Percentiles rank a stretch among this genome's conserved stretches.
Evolutionary conservation across 2,888 invertebrate genomes (phyloP).

Genomic region (Oscheius myriophilus): DNA sequence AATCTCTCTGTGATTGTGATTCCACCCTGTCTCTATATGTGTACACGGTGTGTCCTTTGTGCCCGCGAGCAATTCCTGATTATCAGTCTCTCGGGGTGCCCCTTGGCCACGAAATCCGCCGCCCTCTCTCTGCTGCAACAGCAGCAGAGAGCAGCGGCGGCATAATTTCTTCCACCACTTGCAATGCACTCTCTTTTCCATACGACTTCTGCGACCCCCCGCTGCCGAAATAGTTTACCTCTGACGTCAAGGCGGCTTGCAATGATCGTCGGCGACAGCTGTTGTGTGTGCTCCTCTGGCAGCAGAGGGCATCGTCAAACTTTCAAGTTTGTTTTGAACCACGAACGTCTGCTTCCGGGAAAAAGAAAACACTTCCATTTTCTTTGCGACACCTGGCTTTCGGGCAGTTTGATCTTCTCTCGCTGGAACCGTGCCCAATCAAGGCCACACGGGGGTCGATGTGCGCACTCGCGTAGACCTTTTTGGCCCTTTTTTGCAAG

Average conservation of each 20-base stretch:
- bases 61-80: slow-evolving; percentile 14
- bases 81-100: slow-evolving; percentile 18
- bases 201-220: not conserved
- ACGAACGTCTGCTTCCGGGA: not conserved
- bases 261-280: slow-evolving; percentile 16
- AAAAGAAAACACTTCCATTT: not conserved
- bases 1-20: too few species aligned
- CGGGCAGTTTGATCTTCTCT: slow-evolving; percentile 15
- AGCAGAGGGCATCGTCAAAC: too few species aligned
- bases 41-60: slow-evolving; percentile 1
- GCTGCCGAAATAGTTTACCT: slow-evolving; percentile 3
- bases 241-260: slow-evolving; percentile 16
- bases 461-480: too few species aligned
- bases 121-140: too few species aligned
- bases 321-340: too few species aligned
- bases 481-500: too few species aligned
- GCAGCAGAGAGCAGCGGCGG: too few species aligned
- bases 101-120: too few species aligned
- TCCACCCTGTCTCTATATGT: too few species aligned
- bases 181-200: not conserved
- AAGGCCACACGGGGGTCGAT: slow-evolving; percentile 10
- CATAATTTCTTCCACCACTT: too few species aligned
- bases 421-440: slow-evolving; percentile 7
- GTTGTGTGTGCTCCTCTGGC: not conserved
- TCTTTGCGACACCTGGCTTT: slow-evolving; percentile 15